Base-by-base conservation (phyloP, 2,888 invertebrate species). In the Hydropsyche betteni region DNA sequence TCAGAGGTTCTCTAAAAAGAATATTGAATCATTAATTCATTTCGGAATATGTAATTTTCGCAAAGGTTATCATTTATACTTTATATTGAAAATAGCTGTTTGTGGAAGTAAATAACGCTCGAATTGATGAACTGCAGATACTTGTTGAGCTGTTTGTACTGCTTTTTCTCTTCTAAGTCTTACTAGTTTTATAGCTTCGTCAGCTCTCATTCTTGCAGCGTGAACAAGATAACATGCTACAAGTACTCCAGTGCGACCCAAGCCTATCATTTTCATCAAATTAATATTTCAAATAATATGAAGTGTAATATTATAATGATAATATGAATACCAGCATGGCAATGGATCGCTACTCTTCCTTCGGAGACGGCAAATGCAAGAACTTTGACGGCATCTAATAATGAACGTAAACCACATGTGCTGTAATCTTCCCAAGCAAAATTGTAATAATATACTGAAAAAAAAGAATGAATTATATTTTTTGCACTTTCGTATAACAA, bases 301-400 rank as follows among this genome's bases (percentile, higher is more conserved):
- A 24, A 24, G 24, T 24, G 2, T 24, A 24, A 24, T 24, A 24
- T 24, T 24, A 24, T 24, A 24, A 24, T 24, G 24, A 24, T 24
- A 24, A 24, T 24, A 24, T 24, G 24, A 24, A 24, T 86, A 92
- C 92, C 92, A 81, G 96, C 96, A 85, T 96, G 96, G 83, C 96
- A 96, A 82, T 96, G 96, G 76, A 96, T 90, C 2, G 94, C 94
- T 0, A 93, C 92, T 82, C 93, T 90, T 74, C 96, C 96, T 83
- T 95, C 92, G 69, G 91, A 89, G 8, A 94, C 85, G 0, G 94
- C 92, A 84, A 96, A 96, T 52, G 94, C 92, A 81, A 96, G 87
- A 7, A 96, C 96, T 86, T 96, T 95, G n/a, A 95, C 93, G 91
- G 95, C 95, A 82, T 96, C 94, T 80, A 96, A 85, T n/a, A 96